Base-by-base conservation (phyloP, 92 coral and sea anemone species). In the Scolanthus callimorphus region DNA sequence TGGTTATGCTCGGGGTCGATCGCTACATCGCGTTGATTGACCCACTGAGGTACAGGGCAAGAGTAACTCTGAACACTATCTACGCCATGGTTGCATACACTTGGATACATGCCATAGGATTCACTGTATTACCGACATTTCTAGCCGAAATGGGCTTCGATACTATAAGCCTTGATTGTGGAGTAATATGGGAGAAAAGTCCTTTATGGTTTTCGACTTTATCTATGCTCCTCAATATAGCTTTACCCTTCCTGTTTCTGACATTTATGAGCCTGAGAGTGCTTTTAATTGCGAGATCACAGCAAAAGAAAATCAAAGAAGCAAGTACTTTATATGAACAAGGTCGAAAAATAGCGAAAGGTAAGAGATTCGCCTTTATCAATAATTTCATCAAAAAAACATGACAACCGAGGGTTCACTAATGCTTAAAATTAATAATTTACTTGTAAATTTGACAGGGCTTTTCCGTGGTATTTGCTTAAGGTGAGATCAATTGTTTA, bases 1-100 rank as follows among this genome's bases (percentile, higher is more conserved):
- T 82, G 0, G 89, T 82, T 4, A 82, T 82, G 89, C 44, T 82
- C 11, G 82, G 82, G 1, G 57, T 60, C n/a, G 89, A 82, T 31
- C 63, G 89, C 20, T 73, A 76, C 46, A 69, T 82, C 13, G 89
- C 89, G 15, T 55, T 82, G n/a, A 57, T 55, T 27, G 78, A 82
- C 30, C 89, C 89, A 0, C 30, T 82, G 22, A 69, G 89, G 10
- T 82, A 82, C 55, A 27, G 61, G n/a, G 70, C 63, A 10, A 70
- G 74, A n/a, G 70, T 82, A 0, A 82, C 89, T 0, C 13, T 49
- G 3, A 49, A 57, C 11, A 57, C 79, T 1, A 76, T 82, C 50
- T 20, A 41, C 4, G 10, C 31, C 20, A 82, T 82, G 89, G 65
- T 82, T 3, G 28, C 23, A 12, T 82, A 56, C 30, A 56, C 78